Conservation (phyloP, 1,140 invertebrate species). For the Magallana gigas region DNA sequence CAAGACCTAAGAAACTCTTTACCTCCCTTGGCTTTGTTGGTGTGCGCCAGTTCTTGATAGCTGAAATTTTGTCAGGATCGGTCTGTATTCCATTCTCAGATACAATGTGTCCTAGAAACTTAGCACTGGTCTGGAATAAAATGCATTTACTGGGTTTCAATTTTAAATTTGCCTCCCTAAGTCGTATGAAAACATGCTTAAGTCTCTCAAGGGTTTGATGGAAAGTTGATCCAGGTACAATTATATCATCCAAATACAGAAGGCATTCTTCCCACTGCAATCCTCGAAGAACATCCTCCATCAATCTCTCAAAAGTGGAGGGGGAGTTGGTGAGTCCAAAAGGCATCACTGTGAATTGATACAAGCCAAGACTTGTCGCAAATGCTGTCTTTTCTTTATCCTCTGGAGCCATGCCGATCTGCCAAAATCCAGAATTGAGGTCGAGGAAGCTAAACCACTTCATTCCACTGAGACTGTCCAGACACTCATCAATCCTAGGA, state of each 20-base stretch:
- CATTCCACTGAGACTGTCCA: not conserved
- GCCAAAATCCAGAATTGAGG: slow-evolving; percentile 1
- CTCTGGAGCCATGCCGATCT: not conserved
- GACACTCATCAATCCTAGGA: not conserved
- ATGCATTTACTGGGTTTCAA: slow-evolving; percentile 36
- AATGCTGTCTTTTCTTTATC: slow-evolving; percentile 42
- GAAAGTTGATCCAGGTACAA: slow-evolving; percentile 6
- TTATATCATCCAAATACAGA: slow-evolving; percentile 35
- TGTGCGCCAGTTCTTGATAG: slow-evolving; percentile 42
- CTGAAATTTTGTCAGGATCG: slow-evolving; percentile 22
- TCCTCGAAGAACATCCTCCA: slow-evolving; percentile 6
- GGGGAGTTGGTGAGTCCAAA: slow-evolving; percentile 46
- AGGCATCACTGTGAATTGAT: slow-evolving; percentile 40
- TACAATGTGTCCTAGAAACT: slow-evolving; percentile 45
- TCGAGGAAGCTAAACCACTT: slow-evolving; percentile 25
- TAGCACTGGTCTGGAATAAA: slow-evolving; percentile 26
- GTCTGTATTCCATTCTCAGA: slow-evolving; percentile 38
- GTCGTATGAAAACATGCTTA: not conserved
- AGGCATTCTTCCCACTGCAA: slow-evolving; percentile 31
- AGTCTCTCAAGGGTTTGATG: not conserved
- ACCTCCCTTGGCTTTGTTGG: slow-evolving; percentile 73
- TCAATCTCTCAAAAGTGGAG: slow-evolving; percentile 25
- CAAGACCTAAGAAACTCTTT: slow-evolving; percentile 78
- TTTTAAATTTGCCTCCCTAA: slow-evolving; percentile 24
- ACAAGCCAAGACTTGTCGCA: not conserved